These are phyloP conservation scores for Drosophila gaucha DNA, from an alignment of 2,888 invertebrate species.

Conservation along the genomic window DNA sequence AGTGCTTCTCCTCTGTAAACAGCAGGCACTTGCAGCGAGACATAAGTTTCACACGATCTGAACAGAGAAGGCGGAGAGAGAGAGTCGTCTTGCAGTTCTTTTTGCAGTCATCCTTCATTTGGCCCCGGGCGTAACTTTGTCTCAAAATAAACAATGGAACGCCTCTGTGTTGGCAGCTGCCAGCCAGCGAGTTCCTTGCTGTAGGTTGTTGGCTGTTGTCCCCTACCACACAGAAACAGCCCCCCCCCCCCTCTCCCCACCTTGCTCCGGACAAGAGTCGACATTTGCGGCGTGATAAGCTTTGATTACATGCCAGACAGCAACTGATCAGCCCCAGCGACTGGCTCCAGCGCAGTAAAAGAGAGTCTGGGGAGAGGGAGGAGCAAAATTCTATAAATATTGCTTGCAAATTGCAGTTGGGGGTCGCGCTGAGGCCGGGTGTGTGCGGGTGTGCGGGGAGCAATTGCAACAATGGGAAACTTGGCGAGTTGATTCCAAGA, in stretches of 20 bases:
- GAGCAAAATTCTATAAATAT: slow-evolving; percentile 59
- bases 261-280: slow-evolving; percentile 6
- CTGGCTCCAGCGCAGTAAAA: slow-evolving; percentile 26
- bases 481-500: slow-evolving; percentile 52
- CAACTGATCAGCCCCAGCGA: slow-evolving; percentile 42
- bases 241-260: background rate
- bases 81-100: slow-evolving; percentile 10
- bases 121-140: slow-evolving; percentile 39
- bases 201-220: background rate
- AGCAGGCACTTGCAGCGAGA: slow-evolving; percentile 8
- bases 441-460: slow-evolving; percentile 1
- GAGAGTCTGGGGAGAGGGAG: slow-evolving; percentile 15
- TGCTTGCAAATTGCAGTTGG: slow-evolving; percentile 29
- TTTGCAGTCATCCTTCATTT: slow-evolving; percentile 42
- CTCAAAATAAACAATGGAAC: slow-evolving; percentile 58
- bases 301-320: slow-evolving; percentile 59
- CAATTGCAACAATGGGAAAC: slow-evolving; percentile 49
- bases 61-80: background rate
- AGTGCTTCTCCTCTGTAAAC: background rate
- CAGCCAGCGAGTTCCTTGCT: slow-evolving; percentile 11
- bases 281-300: slow-evolving; percentile 54
- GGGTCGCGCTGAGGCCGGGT: slow-evolving; percentile 3
- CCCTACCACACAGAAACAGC: background rate
- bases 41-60: slow-evolving; percentile 53
- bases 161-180: slow-evolving; percentile 36